A percentile compares a stretch with the other conserved stretches of the same genome.
phyloP scores from a whole-genome alignment of 2,113 vertebrate species.

The Caracal caracal region DNA sequence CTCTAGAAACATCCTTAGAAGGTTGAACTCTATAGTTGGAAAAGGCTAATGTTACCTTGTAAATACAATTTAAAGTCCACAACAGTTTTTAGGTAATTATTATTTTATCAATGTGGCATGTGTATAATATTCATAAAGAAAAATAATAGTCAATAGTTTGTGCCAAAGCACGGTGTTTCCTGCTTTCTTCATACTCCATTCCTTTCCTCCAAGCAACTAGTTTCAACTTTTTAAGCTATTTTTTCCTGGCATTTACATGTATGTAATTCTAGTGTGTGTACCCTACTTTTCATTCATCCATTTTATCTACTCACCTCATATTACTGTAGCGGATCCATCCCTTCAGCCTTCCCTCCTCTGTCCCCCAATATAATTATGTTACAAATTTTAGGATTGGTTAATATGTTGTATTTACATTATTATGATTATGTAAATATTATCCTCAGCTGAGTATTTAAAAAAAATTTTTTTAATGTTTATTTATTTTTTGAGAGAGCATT shows the following conservation, averaged over 20 bases:
- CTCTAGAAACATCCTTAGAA: background rate
- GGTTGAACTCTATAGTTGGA: background rate
- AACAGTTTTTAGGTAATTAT: background rate
- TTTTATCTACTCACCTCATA: background rate
- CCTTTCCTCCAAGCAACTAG: background rate
- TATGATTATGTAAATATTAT: background rate
- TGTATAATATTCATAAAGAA: background rate
- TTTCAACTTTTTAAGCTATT: background rate
- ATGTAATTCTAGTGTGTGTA: background rate
- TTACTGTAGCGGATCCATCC: background rate
- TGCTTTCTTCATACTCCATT: background rate
- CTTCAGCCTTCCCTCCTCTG: background rate
- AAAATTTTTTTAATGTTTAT: no score
- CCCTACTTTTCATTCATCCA: background rate
- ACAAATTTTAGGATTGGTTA: background rate
- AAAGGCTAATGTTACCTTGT: background rate
- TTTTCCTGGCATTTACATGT: background rate
- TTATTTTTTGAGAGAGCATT: no score
- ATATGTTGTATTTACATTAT: background rate
- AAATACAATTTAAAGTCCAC: background rate
- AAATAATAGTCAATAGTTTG: background rate
- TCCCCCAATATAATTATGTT: background rate
- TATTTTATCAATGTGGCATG: background rate
- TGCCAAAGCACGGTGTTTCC: background rate
- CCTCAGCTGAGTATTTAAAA: background rate